Base-by-base conservation (phyloP, 2,888 invertebrate species). In the Lochmaea capreae region DNA sequence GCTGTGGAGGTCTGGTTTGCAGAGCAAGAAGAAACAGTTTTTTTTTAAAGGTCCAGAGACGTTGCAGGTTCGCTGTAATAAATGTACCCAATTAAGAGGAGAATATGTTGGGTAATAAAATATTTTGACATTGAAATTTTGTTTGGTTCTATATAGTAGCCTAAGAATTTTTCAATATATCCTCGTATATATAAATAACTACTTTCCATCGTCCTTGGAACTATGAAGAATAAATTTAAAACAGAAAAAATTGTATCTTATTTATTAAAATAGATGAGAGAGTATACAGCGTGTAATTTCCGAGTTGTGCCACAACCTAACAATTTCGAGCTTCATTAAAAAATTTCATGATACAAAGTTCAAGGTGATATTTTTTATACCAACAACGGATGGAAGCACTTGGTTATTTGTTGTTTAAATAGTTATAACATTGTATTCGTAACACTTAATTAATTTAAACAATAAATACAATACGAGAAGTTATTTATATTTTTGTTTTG, bases 401-500 rank as follows among this genome's bases (percentile, higher is more conserved):
- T 49, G 0, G 10, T n/a, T 49, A 49, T 49, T 49, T 8, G 49
- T 49, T 49, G 49, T 49, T n/a, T 49, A n/a, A 49, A 46, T 46
- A 46, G 43, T 14, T 46, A 33, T 14, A 46, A 49, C 49, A 49
- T 49, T 49, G 49, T 49, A 3, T 49, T 5, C 5, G 46, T 49
- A 49, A 49, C 46, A 49, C 4, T 49, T 49, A 49, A n/a, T 49
- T n/a, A 49, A 49, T 49, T 6, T n/a, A 49, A 49, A 49, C 14
- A 22, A 26, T 57, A 57, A 57, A 11, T 22, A 57, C 57, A 57
- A 1, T 57, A 18, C 22, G 18, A 18, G 11, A n/a, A 12, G 18
- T 57, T 57, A 57, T 57, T 57, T 18, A 57, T 57, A 26, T 22
- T 26, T 57, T 18, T 57, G 57, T 57, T 57, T 57, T 57, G 57